These are phyloP conservation scores for Ptychobarbus kaznakovi DNA, from an alignment of 2,797 vertebrate genomes.

Conservation along the genomic window DNA sequence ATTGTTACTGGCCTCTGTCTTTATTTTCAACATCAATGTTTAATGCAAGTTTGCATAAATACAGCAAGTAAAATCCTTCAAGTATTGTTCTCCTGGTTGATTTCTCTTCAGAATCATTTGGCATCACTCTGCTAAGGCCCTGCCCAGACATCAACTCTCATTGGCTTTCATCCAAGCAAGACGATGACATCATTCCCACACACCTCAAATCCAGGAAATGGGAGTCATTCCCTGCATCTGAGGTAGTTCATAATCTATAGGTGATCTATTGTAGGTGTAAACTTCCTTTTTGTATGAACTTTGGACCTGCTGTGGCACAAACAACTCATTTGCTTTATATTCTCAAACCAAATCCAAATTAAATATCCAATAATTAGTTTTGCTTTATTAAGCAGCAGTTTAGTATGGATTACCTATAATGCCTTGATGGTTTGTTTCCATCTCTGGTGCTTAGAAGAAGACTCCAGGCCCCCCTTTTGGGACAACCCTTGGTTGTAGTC, in stretches of 20 bases:
- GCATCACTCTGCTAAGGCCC: constrained; percentile 86
- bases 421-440: neutral
- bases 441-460: constrained; percentile 70
- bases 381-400: neutral
- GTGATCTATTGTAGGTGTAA: neutral
- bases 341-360: constrained; percentile 12
- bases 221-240: constrained; percentile 76
- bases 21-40: neutral
- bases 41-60: neutral
- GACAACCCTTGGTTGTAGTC: constrained; percentile 71
- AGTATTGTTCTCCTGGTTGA: neutral
- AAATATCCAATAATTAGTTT: neutral
- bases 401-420: neutral
- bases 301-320: neutral
- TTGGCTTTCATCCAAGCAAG: constrained; percentile 83
- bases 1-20: neutral
- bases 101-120: constrained; percentile 76
- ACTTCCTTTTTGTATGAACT: neutral
- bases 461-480: constrained; percentile 70
- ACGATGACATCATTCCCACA: constrained; percentile 80
- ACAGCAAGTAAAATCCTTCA: neutral
- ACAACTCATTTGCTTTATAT: neutral
- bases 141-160: constrained; percentile 73
- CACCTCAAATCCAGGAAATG: constrained; percentile 80
- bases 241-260: constrained; percentile 73